These are phyloP conservation scores for Cinclus cinclus DNA, from an alignment of 2,113 vertebrate species.

Conservation along the genomic window DNA sequence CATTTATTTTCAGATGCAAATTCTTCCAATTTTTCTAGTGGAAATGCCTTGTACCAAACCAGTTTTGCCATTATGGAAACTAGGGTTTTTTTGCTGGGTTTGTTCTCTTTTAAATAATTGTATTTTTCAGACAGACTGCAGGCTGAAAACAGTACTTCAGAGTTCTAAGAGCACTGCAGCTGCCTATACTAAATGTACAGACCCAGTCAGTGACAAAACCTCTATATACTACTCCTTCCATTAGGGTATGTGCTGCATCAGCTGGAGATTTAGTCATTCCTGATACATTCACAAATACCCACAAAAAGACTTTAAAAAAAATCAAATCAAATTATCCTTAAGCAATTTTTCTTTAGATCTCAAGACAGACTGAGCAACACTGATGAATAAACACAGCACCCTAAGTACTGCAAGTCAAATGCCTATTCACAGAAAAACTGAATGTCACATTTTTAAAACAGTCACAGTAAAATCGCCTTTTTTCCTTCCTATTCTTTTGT, in stretches of 20 bases:
- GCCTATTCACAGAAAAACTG: neutral
- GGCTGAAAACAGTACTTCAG: neutral
- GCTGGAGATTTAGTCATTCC: neutral
- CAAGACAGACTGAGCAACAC: neutral
- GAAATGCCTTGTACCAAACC: neutral
- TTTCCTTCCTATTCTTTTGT: neutral
- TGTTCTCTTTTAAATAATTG: neutral
- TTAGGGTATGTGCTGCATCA: neutral
- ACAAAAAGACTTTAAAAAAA: neutral
- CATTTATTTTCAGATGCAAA: neutral
- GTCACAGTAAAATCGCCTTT: neutral
- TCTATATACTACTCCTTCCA: neutral
- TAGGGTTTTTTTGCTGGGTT: accelerated
- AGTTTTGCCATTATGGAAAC: neutral
- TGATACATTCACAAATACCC: neutral
- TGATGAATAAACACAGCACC: neutral
- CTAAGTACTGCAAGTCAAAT: neutral
- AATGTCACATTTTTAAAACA: neutral
- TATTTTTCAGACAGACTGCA: neutral
- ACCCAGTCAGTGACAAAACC: neutral
- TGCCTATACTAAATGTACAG: neutral
- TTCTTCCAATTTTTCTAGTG: neutral
- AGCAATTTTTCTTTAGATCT: neutral
- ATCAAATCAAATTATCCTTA: neutral
- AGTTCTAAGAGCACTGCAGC: neutral